phyloP scores from a whole-genome alignment of 23 tunicate species.

The Ciona savignyi region DNA sequence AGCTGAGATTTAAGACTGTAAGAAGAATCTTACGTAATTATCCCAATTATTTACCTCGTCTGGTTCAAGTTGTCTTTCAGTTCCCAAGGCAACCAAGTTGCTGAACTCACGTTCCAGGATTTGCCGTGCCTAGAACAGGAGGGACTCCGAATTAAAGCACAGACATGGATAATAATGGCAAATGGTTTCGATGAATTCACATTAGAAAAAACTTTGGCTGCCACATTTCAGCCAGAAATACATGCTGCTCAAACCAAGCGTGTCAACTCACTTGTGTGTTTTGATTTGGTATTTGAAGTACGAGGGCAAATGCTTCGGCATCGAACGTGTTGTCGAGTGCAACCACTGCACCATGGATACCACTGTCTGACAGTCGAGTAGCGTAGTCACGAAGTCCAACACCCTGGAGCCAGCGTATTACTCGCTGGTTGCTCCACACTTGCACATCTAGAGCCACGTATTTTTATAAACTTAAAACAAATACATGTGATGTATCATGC shows the following conservation, averaged over 20 bases:
- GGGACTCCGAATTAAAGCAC: background rate
- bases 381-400: conserved; percentile 89
- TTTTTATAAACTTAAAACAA: background rate
- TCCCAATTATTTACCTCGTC: conserved; percentile 24
- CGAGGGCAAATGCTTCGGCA: conserved; percentile 71
- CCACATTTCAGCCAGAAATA: background rate
- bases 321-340: conserved; percentile 77
- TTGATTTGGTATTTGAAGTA: conserved; percentile 81
- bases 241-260: no score
- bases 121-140: conserved; percentile 63
- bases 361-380: conserved; percentile 47
- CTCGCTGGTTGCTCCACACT: conserved; percentile 98
- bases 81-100: conserved; percentile 75
- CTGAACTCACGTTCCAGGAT: conserved; percentile 90
- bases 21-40: background rate
- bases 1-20: background rate
- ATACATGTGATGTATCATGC: no score
- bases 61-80: conserved; percentile 51
- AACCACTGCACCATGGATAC: conserved; percentile 91
- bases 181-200: no score
- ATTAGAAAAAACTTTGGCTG: background rate
- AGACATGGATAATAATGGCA: background rate
- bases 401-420: conserved; percentile 81
- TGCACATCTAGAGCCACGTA: conserved; percentile 61
- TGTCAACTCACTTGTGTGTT: conserved; percentile 73